A percentile compares a stretch with the other conserved stretches of the same genome.
phyloP scores from a whole-genome alignment of 2,113 vertebrate genomes.

The Esox niger region DNA sequence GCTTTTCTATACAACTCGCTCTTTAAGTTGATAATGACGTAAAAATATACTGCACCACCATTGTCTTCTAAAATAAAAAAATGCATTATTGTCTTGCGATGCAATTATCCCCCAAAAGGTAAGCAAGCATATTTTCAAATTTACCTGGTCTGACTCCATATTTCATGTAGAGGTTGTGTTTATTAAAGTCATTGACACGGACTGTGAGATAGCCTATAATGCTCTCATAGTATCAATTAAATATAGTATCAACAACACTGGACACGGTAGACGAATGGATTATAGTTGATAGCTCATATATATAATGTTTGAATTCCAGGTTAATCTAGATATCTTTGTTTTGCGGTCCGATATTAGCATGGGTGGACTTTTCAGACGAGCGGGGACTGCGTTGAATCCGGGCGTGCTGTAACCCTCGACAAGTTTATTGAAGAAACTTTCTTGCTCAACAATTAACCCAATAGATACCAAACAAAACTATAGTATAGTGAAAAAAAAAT shows the following conservation, averaged over 20 bases:
- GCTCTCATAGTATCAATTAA: neutral
- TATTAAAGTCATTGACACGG: neutral
- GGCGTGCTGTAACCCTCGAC: constrained; percentile 5
- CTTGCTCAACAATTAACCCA: constrained; percentile 51
- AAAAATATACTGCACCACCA: too few species aligned
- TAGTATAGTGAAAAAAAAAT: too few species aligned
- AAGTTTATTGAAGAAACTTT: constrained; percentile 45
- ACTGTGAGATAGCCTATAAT: neutral
- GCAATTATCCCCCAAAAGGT: neutral
- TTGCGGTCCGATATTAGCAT: neutral
- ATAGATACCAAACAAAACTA: constrained; percentile 45
- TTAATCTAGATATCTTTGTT: neutral
- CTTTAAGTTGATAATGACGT: neutral
- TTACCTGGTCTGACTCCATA: neutral
- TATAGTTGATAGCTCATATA: neutral
- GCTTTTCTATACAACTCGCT: neutral
- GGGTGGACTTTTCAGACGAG: constrained; percentile 22
- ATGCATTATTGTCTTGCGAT: neutral
- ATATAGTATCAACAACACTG: too few species aligned
- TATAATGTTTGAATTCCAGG: neutral
- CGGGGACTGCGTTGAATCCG: constrained; percentile 33
- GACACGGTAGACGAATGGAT: neutral
- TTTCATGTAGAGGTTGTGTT: neutral
- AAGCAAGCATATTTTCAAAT: neutral
- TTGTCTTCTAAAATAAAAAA: neutral